A percentile compares a stretch with the other conserved stretches of the same genome.
These are phyloP conservation scores for Dinothrombium tinctorium DNA, from an alignment of 1,140 invertebrate species.

Conservation along the genomic window DNA sequence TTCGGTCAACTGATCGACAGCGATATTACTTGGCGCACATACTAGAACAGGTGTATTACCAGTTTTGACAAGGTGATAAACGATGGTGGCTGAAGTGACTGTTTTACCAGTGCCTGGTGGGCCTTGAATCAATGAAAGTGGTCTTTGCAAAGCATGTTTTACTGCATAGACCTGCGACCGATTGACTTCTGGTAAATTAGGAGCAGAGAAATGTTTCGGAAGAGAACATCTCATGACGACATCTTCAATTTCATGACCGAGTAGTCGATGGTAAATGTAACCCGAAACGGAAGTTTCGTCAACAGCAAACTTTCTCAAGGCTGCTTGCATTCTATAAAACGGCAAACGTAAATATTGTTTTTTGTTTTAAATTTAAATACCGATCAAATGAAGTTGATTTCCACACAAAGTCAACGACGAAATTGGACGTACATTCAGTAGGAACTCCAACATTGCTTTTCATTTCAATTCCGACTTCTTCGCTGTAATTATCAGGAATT, in stretches of 20 bases:
- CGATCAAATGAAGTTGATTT: constrained; percentile 96
- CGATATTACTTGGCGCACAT: constrained; percentile 95
- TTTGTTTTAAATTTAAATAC: constrained; percentile 24
- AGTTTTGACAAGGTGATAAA: constrained; percentile 90
- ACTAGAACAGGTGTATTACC: constrained; percentile 75
- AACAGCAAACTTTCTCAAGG: constrained; percentile 80
- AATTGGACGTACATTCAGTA: constrained; percentile 74
- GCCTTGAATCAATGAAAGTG: constrained; percentile 79
- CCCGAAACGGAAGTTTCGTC: constrained; percentile 87
- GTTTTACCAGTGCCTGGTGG: constrained; percentile 90
- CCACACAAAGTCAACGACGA: constrained; percentile 98
- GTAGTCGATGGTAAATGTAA: constrained; percentile 85
- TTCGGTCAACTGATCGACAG: constrained; percentile 94
- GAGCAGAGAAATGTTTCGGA: constrained; percentile 88
- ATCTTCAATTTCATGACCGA: constrained; percentile 94
- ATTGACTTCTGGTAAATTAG: constrained; percentile 90
- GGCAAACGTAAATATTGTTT: constrained; percentile 5
- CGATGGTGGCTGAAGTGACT: constrained; percentile 95
- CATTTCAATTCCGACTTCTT: constrained; percentile 90
- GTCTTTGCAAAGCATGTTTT: constrained; percentile 88
- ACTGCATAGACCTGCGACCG: constrained; percentile 75
- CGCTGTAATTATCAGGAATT: constrained; percentile 94
- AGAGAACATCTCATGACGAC: constrained; percentile 64
- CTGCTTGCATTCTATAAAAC: constrained; percentile 63
- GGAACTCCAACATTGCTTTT: constrained; percentile 72